Base-by-base conservation (phyloP, 2,797 vertebrate genomes). In the Alfaro cultratus region DNA sequence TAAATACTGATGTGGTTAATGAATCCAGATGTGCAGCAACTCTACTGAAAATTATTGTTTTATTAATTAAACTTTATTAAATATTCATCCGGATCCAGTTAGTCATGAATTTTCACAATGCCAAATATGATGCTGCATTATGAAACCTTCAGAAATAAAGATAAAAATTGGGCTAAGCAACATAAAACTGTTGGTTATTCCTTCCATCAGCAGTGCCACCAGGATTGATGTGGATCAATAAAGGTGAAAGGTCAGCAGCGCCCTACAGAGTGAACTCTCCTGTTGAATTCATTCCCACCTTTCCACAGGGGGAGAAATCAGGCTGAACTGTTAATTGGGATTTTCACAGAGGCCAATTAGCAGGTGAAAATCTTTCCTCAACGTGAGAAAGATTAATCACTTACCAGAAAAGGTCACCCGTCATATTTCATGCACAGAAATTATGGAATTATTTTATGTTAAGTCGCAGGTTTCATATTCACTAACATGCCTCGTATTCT, bases 261-360 rank as follows among this genome's bases (percentile, higher is more conserved):
- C 15, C 31, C 13, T 47, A 21, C n/a, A 70, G 47, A 57, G 36
- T 57, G 41, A 4, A 26, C 9, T 73, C 51, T 78, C 21, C 53
- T 21, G 31, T 26, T 77, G 29, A 36, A 16, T 62, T 83, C 73
- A 68, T 73, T 81, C 51, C 80, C 79, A 83, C 72, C 55, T 60
- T 79, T 75, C 64, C 60, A n/a, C 18, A 73, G 7, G 57, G 68
- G 55, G 31, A 18, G 36, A 49, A 74, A 43, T 68, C 23, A 67
- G 55, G 70, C 77, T 41, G 51, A 23, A 36, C 36, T 81, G 49
- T 49, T 80, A 74, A 82, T 64, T 41, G 49, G 53, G 4, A 29
- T 21, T 64, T 77, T 76, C 70, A 46, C 67, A 31, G 77, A 82
- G 79, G 34, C 75, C 79, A 88, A 90, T 87, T 87, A 88, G 43